phyloP scores from a whole-genome alignment of 2,113 vertebrate species.

The Isichthys henryi region DNA sequence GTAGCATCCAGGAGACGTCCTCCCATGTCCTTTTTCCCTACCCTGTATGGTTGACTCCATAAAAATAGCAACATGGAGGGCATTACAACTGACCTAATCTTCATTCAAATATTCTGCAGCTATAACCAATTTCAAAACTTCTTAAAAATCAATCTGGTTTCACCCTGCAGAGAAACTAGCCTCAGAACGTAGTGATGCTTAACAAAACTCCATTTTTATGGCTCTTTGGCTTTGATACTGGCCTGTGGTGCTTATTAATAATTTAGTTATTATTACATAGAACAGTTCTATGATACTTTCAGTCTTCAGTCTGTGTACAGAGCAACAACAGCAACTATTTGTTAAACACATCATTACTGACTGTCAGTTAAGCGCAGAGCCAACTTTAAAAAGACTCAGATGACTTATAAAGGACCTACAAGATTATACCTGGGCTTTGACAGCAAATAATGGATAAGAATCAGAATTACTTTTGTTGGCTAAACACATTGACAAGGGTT shows the following conservation, averaged over 20 bases:
- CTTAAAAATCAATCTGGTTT: background rate
- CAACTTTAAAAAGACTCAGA: background rate
- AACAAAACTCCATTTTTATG: background rate
- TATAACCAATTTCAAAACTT: conserved; percentile 4
- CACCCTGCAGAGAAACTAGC: background rate
- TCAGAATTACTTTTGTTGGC: background rate
- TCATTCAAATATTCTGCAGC: background rate
- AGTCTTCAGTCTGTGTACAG: background rate
- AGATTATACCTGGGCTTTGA: background rate
- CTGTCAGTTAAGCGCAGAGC: background rate
- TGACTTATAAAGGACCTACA: background rate
- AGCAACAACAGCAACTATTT: background rate
- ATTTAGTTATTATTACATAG: background rate
- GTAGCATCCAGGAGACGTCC: background rate
- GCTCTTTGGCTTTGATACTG: background rate
- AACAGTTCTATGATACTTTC: background rate
- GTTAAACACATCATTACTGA: background rate
- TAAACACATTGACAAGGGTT: background rate
- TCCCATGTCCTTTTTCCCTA: background rate
- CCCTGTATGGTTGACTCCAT: background rate
- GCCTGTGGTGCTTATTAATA: background rate
- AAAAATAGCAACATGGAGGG: background rate
- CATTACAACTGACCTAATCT: background rate
- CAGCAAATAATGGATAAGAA: background rate
- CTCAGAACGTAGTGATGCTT: background rate